Conservation (phyloP, 23 tunicate genomes). For the Styela clava region DNA sequence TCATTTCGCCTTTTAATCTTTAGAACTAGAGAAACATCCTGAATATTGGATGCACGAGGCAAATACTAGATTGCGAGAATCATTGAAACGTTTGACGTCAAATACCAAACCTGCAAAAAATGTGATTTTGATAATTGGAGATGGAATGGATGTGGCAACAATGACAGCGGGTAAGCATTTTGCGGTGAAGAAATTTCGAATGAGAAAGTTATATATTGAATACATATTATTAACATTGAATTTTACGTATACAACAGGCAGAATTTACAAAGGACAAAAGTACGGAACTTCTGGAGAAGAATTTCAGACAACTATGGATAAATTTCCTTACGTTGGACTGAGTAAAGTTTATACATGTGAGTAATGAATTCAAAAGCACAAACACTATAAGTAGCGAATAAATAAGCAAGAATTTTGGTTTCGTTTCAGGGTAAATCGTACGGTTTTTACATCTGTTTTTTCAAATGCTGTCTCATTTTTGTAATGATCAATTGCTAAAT, state of each 20-base stretch:
- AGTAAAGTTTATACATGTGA: constrained; percentile 63
- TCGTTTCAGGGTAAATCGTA: too few relatives aligned
- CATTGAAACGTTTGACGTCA: background rate
- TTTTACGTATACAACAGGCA: too few relatives aligned
- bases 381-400: too few relatives aligned
- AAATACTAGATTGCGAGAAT: background rate
- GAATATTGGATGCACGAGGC: background rate
- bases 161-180: constrained; percentile 48
- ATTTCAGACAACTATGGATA: constrained; percentile 47
- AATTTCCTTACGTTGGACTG: constrained; percentile 44
- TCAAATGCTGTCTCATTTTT: too few relatives aligned
- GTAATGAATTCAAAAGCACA: too few relatives aligned
- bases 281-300: constrained; percentile 48
- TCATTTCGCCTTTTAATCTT: too few relatives aligned
- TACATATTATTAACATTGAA: too few relatives aligned
- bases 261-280: constrained; percentile 35
- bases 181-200: too few relatives aligned
- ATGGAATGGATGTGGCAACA: constrained; percentile 61
- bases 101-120: constrained; percentile 35
- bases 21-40: background rate
- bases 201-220: too few relatives aligned
- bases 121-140: constrained; percentile 59
- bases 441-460: too few relatives aligned
- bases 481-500: too few relatives aligned
- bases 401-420: too few relatives aligned